Evolutionary conservation across 2,888 invertebrate genomes (phyloP).

Genomic region (Caprella mutica): DNA sequence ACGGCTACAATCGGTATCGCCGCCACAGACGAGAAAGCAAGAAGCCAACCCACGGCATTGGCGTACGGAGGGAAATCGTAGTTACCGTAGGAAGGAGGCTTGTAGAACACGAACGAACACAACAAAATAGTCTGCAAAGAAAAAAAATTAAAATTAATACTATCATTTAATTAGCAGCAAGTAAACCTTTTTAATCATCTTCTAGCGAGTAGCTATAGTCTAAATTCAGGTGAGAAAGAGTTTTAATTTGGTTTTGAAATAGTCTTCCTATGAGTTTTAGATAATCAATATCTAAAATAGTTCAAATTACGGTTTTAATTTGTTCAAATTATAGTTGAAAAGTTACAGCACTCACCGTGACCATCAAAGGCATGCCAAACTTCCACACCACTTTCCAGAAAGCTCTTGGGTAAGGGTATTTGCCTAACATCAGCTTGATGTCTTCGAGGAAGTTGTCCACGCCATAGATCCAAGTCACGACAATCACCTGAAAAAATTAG

Average conservation of each 20-base stretch:
- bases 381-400: constrained; percentile 67
- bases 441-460: constrained; percentile 44
- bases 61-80: constrained; percentile 61
- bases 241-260: too few relatives aligned
- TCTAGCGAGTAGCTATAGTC: too few relatives aligned
- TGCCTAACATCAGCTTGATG: constrained; percentile 49
- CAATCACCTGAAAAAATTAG: constrained; percentile 49
- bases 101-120: constrained; percentile 59
- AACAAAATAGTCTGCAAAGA: constrained; percentile 55
- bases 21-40: constrained; percentile 57
- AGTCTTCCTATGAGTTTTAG: neutral
- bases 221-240: too few relatives aligned
- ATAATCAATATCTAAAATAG: neutral
- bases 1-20: constrained; percentile 55
- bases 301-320: neutral
- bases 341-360: constrained; percentile 61
- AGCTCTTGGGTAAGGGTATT: constrained; percentile 47
- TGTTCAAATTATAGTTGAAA: constrained; percentile 6
- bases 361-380: constrained; percentile 54
- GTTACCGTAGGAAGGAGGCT: constrained; percentile 51
- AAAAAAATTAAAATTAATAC: too few relatives aligned
- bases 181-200: too few relatives aligned
- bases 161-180: too few relatives aligned
- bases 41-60: constrained; percentile 56
- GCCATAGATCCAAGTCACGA: constrained; percentile 60